Percentiles rank a stretch among this genome's conserved stretches.
phyloP scores from a whole-genome alignment of 2,888 invertebrate species.

The Oxyteleia sp. region DNA sequence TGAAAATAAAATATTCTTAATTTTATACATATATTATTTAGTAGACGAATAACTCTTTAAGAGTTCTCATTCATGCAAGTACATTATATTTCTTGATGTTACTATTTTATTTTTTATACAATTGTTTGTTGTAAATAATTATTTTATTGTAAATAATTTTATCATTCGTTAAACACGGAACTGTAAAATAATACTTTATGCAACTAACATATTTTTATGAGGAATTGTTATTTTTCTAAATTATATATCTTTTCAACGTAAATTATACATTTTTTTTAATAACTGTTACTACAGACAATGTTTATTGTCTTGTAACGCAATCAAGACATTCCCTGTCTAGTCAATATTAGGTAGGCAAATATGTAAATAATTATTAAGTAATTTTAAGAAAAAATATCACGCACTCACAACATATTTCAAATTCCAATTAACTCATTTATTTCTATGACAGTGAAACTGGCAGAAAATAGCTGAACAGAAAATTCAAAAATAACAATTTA shows the following conservation, averaged over 20 bases:
- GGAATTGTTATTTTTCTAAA: conserved; percentile 40
- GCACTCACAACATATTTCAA: too few relatives aligned
- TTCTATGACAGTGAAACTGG: too few relatives aligned
- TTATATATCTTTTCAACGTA: conserved; percentile 6
- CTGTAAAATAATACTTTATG: conserved; percentile 46
- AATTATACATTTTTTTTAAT: conserved; percentile 3
- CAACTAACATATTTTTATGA: conserved; percentile 41
- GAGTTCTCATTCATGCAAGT: conserved; percentile 12
- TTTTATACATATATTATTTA: conserved; percentile 6
- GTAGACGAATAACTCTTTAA: not conserved
- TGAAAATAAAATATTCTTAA: too few relatives aligned
- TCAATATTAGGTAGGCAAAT: conserved; percentile 86
- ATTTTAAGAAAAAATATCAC: conserved; percentile 38
- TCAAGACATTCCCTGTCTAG: conserved; percentile 85
- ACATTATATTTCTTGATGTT: conserved; percentile 26
- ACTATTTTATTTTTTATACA: conserved; percentile 11
- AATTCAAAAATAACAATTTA: too few relatives aligned
- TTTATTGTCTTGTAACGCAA: conserved; percentile 21
- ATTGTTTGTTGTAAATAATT: conserved; percentile 47
- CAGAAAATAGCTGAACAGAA: too few relatives aligned
- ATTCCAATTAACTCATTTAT: too few relatives aligned
- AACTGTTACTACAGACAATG: conserved; percentile 4
- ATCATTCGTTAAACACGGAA: conserved; percentile 43
- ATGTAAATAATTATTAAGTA: conserved; percentile 27
- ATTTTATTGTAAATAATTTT: conserved; percentile 53